A percentile compares a stretch with the other conserved stretches of the same genome.
Conservation (phyloP, 2,797 vertebrate species). For the Chelon auratus region DNA sequence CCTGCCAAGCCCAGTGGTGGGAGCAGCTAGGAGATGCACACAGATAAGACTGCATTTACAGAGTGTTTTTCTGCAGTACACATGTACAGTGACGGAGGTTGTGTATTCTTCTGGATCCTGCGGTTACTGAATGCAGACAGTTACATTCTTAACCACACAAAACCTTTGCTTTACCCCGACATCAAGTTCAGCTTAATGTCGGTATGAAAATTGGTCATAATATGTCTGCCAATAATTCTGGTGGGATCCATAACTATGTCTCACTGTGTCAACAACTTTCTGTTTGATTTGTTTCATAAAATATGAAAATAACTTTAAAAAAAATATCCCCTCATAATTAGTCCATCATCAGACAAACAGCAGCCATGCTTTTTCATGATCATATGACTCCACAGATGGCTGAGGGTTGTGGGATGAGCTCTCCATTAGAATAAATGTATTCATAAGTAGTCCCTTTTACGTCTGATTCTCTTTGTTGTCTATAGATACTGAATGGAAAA, state of each 20-base stretch:
- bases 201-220: conserved; percentile 9
- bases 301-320: conserved; percentile 37
- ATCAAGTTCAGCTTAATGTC: neutral
- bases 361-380: conserved; percentile 44
- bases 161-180: conserved; percentile 31
- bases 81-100: conserved; percentile 8
- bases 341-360: conserved; percentile 6
- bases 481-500: conserved; percentile 77
- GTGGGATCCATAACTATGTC: conserved; percentile 26
- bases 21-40: conserved; percentile 62
- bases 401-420: conserved; percentile 57
- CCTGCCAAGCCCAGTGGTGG: conserved; percentile 88
- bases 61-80: conserved; percentile 14
- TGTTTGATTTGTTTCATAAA: conserved; percentile 40
- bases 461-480: conserved; percentile 73
- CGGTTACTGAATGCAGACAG: conserved; percentile 8
- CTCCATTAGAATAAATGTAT: conserved; percentile 75
- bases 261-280: conserved; percentile 27
- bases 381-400: conserved; percentile 35
- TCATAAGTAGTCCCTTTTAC: conserved; percentile 78
- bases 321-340: conserved; percentile 3
- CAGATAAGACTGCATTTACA: neutral
- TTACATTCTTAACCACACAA: conserved; percentile 14
- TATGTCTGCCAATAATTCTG: conserved; percentile 8
- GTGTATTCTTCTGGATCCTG: conserved; percentile 31